Percentiles rank a stretch among this genome's conserved stretches.
phyloP scores from a whole-genome alignment of 2,113 vertebrate genomes.

The Mesitornis unicolor region DNA sequence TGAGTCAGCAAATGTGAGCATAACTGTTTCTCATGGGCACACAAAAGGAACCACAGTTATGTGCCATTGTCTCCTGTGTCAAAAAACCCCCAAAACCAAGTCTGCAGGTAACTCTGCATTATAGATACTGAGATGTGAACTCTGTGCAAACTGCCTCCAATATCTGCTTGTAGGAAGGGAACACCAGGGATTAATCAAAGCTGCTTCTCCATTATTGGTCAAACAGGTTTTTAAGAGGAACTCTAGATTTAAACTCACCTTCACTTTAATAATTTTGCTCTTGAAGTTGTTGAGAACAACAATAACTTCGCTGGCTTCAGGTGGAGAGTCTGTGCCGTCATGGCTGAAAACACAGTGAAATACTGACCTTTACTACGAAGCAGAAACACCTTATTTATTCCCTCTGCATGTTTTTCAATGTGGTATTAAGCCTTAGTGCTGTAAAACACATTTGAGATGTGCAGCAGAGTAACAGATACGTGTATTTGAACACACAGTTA shows the following conservation, averaged over 20 bases:
- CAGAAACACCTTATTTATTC: neutral
- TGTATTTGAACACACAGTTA: neutral
- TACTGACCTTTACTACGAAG: neutral
- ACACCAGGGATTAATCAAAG: neutral
- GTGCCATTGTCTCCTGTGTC: neutral
- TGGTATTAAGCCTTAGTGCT: neutral
- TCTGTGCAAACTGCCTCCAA: neutral
- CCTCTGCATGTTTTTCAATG: neutral
- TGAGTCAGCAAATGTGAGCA: neutral
- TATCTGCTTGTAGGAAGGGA: neutral
- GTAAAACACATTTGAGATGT: neutral
- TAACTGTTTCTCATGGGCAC: neutral
- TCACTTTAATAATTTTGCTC: conserved; percentile 97
- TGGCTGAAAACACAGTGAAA: conserved; percentile 77
- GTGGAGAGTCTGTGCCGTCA: conserved; percentile 92
- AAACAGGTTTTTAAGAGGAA: neutral
- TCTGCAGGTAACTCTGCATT: neutral
- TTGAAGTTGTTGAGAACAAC: conserved; percentile 95
- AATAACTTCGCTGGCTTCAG: conserved; percentile 86
- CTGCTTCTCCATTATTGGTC: neutral
- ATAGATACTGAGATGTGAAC: neutral
- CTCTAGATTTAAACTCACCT: conserved; percentile 74
- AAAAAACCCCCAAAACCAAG: neutral
- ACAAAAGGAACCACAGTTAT: neutral
- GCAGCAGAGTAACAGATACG: neutral